Evolutionary conservation across 2,797 vertebrate genomes (phyloP).

Genomic region (Anguilla pacifica): DNA sequence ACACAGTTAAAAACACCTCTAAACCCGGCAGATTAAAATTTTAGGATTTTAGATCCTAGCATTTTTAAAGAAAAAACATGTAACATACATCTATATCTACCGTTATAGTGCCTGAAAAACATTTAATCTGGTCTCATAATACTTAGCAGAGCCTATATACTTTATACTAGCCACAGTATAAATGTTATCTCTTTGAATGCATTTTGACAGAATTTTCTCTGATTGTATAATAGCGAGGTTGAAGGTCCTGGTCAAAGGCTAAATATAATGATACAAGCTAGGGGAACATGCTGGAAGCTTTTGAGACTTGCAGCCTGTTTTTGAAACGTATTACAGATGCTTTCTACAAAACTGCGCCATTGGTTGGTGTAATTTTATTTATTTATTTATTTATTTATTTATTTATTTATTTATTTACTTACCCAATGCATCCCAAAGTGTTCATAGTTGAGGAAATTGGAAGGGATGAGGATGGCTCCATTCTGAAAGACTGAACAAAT

Average conservation of each 20-base stretch:
- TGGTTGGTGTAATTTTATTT: neutral
- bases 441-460: neutral
- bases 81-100: neutral
- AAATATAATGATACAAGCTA: neutral
- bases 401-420: neutral
- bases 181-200: neutral
- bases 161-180: neutral
- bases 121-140: neutral
- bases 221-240: neutral
- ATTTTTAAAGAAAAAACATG: neutral
- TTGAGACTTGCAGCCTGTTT: neutral
- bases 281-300: neutral
- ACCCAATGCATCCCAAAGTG: neutral
- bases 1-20: neutral
- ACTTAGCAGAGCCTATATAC: neutral
- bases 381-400: neutral
- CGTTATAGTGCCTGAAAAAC: neutral
- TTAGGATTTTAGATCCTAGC: neutral
- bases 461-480: neutral
- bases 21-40: neutral
- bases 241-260: neutral
- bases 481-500: slow-evolving; percentile 8
- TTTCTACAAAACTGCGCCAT: neutral
- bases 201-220: neutral
- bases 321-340: neutral